These are phyloP conservation scores for Cardiocondyla obscurior DNA, from an alignment of 1,140 invertebrate species.

Conservation along the genomic window DNA sequence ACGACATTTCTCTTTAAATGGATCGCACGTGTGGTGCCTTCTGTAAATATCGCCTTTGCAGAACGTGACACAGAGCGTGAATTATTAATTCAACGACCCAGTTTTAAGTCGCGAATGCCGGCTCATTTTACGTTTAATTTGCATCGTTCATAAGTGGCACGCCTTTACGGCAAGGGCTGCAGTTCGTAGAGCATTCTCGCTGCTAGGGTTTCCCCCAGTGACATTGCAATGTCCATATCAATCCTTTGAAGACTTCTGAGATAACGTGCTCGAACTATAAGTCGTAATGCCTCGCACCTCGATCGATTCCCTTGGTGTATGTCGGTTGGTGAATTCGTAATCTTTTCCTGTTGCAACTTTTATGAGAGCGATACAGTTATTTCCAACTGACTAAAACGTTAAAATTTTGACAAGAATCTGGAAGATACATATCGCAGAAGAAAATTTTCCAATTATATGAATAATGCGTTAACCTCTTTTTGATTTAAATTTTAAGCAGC, in stretches of 20 bases:
- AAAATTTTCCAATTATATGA: background rate
- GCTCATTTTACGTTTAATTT: conserved; percentile 48
- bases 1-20: background rate
- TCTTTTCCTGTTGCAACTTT: background rate
- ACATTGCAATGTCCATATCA: conserved; percentile 22
- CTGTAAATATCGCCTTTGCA: conserved; percentile 6
- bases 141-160: conserved; percentile 19
- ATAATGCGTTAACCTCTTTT: too few relatives aligned
- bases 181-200: background rate
- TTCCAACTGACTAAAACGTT: conserved; percentile 10
- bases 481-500: background rate
- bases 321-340: conserved; percentile 22
- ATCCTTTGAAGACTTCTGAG: conserved; percentile 17
- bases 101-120: conserved; percentile 25
- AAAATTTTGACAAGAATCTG: background rate
- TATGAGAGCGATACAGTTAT: conserved; percentile 4
- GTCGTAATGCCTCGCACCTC: background rate
- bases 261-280: conserved; percentile 25
- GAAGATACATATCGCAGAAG: background rate
- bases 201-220: conserved; percentile 5
- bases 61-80: conserved; percentile 8
- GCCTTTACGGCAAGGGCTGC: background rate
- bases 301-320: conserved; percentile 1
- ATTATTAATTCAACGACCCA: conserved; percentile 46
- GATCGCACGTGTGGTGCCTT: background rate